Conservation (phyloP, 1,140 invertebrate genomes). For the Muscidifurax raptorellus region DNA sequence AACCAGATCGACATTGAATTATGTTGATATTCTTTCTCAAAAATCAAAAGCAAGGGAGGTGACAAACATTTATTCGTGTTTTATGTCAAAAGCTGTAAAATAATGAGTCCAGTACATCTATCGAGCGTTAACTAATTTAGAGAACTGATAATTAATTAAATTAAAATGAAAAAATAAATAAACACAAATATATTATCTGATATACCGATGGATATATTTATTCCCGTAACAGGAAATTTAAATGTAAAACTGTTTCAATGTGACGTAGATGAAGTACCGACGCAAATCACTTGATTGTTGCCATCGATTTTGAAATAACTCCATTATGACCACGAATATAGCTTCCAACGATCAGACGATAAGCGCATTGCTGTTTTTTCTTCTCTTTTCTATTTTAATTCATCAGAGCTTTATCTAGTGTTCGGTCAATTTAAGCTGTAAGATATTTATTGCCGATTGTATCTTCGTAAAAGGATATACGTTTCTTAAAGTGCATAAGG, state of each 20-base stretch:
- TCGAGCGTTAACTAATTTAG: constrained; percentile 19
- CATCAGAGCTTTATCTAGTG: constrained; percentile 17
- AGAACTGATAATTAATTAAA: constrained; percentile 26
- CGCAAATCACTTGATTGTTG: constrained; percentile 20
- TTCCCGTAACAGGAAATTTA: constrained; percentile 29
- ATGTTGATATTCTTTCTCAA: constrained; percentile 4
- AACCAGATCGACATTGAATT: neutral
- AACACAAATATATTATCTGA: constrained; percentile 19
- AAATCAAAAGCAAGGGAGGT: neutral
- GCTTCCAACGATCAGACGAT: constrained; percentile 17
- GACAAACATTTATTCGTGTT: constrained; percentile 32
- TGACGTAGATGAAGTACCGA: constrained; percentile 27
- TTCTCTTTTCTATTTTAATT: neutral
- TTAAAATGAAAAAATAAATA: constrained; percentile 9
- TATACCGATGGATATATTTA: constrained; percentile 28
- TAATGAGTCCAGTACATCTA: constrained; percentile 24
- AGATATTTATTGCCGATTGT: constrained; percentile 2
- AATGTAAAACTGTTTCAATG: constrained; percentile 47
- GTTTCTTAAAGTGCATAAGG: neutral
- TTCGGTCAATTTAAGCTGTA: constrained; percentile 10
- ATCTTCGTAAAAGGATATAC: neutral
- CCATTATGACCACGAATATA: neutral
- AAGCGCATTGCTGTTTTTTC: constrained; percentile 2
- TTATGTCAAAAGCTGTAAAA: constrained; percentile 41
- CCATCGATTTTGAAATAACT: constrained; percentile 49